Evolutionary conservation across 2,797 vertebrate species (phyloP), one percentile per base, ranked within the genome.

Genomic region (Poecilia gillii): DNA sequence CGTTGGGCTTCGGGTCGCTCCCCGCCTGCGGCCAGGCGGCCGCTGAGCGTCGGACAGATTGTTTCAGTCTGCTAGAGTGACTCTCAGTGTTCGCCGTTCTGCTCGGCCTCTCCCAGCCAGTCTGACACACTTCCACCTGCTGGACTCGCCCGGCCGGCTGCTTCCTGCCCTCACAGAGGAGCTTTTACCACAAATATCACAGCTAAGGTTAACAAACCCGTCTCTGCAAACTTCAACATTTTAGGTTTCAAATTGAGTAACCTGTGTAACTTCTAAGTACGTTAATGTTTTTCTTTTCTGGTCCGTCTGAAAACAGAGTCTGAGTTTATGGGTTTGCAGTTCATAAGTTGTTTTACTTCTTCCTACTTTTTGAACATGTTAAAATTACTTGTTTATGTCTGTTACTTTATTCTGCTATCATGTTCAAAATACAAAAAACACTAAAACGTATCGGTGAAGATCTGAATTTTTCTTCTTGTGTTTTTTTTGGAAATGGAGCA

Each of bases 1-100:
- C 41, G 18, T 47, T 31, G 72, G n/a, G 33, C 57, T 73, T 43
- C 72, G 51, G 71, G 57, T 79, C 46, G 39, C 33, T 46, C 57
- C 47, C 72, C 5, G 71, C 43, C 25, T 51, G 57, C 33, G 13
- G 71, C 46, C 76, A 45, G 41, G 5, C 76, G 72, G 68, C 77
- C 25, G 62, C 57, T 49, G 57, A 28, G 77, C 43, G 64, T 73
- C 71, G 31, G 73, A 47, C 71, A 79, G 71, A 79, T 73, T 79
- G 71, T 78, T 78, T 78, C 77, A 78, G 20, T 78, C 77, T 78
- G 77, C 77, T 46, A 78, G 31, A 73, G 43, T 78, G 76, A 78
- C 51, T 78, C 68, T 79, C 57, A 46, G 45, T 73, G 43, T 39
- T 4, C 23, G 77, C 77, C 57, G 62, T 74, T 79, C 77, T 66